Percentiles rank a stretch among this genome's conserved stretches.
Evolutionary conservation across 2,888 invertebrate species (phyloP).

Genomic region (Epistrophella euchroma): DNA sequence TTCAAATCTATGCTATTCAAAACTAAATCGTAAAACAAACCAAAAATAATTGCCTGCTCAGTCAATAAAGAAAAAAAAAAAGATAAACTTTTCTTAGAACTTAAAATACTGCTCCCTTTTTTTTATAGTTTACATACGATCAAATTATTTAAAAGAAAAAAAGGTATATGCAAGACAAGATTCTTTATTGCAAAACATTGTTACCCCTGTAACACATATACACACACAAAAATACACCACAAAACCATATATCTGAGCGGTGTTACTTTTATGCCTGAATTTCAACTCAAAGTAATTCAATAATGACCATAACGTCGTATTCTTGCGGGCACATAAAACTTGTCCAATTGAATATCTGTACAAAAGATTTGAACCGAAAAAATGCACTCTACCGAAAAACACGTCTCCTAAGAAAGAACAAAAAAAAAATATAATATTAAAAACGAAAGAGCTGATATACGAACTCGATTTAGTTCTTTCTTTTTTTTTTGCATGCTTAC

Average conservation of each 20-base stretch:
- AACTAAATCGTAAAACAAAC: neutral
- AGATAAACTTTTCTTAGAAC: neutral
- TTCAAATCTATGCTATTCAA: neutral
- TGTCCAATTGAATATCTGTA: slow-evolving; percentile 32
- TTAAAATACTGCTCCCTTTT: neutral
- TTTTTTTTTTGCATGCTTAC: neutral
- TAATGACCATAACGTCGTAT: slow-evolving; percentile 31
- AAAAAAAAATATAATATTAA: neutral
- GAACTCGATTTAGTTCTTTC: slow-evolving; percentile 39
- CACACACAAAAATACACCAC: slow-evolving; percentile 19
- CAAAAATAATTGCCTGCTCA: neutral
- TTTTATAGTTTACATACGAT: neutral
- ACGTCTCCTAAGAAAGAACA: neutral
- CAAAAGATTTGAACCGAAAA: slow-evolving; percentile 34
- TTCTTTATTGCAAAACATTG: neutral
- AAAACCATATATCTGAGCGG: slow-evolving; percentile 13
- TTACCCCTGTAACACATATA: neutral
- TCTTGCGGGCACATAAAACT: neutral
- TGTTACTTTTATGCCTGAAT: neutral
- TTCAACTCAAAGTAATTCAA: slow-evolving; percentile 14
- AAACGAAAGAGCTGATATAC: slow-evolving; percentile 61
- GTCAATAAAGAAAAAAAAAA: neutral
- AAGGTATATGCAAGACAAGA: too few relatives aligned
- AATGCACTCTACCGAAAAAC: slow-evolving; percentile 36
- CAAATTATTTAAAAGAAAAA: neutral